Evolutionary conservation across 2,797 vertebrate genomes (phyloP).

Genomic region (Hyperoplus lanceolatus): DNA sequence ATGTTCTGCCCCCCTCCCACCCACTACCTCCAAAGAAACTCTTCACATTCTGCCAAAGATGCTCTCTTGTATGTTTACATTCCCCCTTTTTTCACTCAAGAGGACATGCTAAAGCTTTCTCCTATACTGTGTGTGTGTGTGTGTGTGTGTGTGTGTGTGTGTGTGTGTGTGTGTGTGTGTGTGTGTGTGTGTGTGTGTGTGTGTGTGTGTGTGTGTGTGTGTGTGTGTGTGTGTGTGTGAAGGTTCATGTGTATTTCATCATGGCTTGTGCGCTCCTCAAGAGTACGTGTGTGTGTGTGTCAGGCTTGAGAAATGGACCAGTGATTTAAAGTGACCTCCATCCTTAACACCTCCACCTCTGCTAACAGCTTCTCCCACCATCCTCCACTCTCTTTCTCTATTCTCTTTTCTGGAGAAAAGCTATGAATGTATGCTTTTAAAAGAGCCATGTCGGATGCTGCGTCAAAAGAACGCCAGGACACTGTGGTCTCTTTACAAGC

Average conservation of each 20-base stretch:
- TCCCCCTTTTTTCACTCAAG: slow-evolving; percentile 59
- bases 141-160: too few relatives aligned
- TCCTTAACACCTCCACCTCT: slow-evolving; percentile 43
- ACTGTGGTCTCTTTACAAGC: slow-evolving; percentile 15
- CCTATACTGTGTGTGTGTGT: slow-evolving; percentile 13
- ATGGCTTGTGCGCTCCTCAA: too few relatives aligned
- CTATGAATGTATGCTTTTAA: slow-evolving; percentile 83
- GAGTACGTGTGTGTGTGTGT: slow-evolving; percentile 4
- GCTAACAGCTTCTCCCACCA: slow-evolving; percentile 23
- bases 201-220: too few relatives aligned
- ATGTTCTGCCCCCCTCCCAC: slow-evolving; percentile 64
- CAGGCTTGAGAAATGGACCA: slow-evolving; percentile 27
- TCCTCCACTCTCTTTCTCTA: slow-evolving; percentile 35
- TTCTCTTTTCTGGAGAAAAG: slow-evolving; percentile 62
- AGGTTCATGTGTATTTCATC: too few relatives aligned
- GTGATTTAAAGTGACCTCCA: slow-evolving; percentile 56
- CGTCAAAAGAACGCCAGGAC: slow-evolving; percentile 35
- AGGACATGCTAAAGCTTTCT: slow-evolving; percentile 55
- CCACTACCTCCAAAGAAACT: slow-evolving; percentile 94
- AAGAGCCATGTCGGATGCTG: slow-evolving; percentile 72
- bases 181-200: too few relatives aligned
- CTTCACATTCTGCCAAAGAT: slow-evolving; percentile 90
- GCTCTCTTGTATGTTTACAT: slow-evolving; percentile 85
- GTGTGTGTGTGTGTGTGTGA: too few relatives aligned
- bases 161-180: not conserved